Evolutionary conservation across 2,888 invertebrate genomes (phyloP), one percentile per base, ranked within the genome.

Genomic region (Melieria omissa): DNA sequence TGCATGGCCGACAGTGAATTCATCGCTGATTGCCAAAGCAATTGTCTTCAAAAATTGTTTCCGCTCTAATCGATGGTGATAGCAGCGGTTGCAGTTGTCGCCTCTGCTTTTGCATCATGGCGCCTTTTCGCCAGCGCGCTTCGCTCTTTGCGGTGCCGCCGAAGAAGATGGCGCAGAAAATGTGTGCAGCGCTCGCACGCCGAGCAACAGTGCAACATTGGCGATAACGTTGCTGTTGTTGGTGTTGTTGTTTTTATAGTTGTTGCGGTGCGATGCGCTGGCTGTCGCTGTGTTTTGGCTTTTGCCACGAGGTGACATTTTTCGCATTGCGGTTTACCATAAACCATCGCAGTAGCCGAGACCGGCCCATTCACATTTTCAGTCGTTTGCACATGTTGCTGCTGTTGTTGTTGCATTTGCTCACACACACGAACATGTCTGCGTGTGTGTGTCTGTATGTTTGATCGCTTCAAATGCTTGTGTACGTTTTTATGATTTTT

Each of bases 261-360:
- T 14, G 16, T 29, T 57, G 16, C 12, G 5, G 45, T 42, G 29
- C 29, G 2, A 29, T 29, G 29, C 29, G 29, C 29, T 29, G 41
- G 14, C 12, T 61, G 61, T 61, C 14, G 44, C 5, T 61, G 61
- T 10, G n/a, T 42, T 75, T 76, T 77, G 73, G 14, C 80, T 80
- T 79, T 77, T 82, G 83, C 82, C 80, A 80, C 78, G 81, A 83
- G 84, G 84, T 85, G 85, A 85, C 85, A 84, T 83, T 84, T 85
- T 85, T 85, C 85, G 85, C 85, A 85, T 83, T 85, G 85, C 85
- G 84, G 85, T 84, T 84, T 83, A 83, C 83, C 83, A 85, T 84
- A 84, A 85, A 85, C 82, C 83, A 83, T 81, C 52, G 58, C 16
- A 12, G 5, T 16, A 14, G 16, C 58, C 6, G n/a, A 64, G 61